Percentiles rank a stretch among this genome's conserved stretches.
phyloP scores from a whole-genome alignment of 2,888 invertebrate species.

The Gari tellinella region DNA sequence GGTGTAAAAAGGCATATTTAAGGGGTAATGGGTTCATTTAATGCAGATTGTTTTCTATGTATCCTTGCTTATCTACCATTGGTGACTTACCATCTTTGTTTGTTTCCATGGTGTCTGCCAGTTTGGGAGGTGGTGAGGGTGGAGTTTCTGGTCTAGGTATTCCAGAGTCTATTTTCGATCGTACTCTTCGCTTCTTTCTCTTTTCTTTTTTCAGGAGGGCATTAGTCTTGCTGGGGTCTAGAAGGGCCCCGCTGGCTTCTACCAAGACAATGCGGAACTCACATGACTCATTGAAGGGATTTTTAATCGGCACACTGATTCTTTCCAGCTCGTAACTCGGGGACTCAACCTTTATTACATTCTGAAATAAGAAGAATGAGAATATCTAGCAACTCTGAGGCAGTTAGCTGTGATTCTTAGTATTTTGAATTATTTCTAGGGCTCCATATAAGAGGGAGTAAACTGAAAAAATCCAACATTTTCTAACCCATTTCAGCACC shows the following conservation, averaged over 20 bases:
- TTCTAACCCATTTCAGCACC: too few relatives aligned
- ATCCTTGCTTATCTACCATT: too few relatives aligned
- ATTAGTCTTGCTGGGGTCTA: conserved; percentile 62
- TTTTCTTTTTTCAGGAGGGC: conserved; percentile 67
- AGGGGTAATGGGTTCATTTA: too few relatives aligned
- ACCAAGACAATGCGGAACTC: conserved; percentile 81
- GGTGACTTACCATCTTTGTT: conserved; percentile 59
- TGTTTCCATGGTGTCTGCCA: conserved; percentile 52
- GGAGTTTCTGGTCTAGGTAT: conserved; percentile 72
- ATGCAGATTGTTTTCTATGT: too few relatives aligned
- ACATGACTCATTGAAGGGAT: conserved; percentile 81
- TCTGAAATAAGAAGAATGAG: conserved; percentile 62
- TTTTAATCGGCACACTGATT: conserved; percentile 77
- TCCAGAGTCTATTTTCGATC: conserved; percentile 77
- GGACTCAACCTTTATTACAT: conserved; percentile 77
- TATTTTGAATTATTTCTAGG: too few relatives aligned
- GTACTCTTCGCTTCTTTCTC: conserved; percentile 69
- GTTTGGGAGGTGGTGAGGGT: conserved; percentile 63
- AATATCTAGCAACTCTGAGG: too few relatives aligned
- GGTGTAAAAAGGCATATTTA: too few relatives aligned
- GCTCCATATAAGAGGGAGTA: too few relatives aligned
- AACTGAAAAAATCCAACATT: too few relatives aligned
- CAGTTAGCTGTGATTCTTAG: too few relatives aligned
- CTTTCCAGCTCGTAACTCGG: conserved; percentile 82
- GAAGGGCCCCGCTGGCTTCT: conserved; percentile 73